Evolutionary conservation across 2,888 invertebrate genomes (phyloP).

Genomic region (Norana najaformis): DNA sequence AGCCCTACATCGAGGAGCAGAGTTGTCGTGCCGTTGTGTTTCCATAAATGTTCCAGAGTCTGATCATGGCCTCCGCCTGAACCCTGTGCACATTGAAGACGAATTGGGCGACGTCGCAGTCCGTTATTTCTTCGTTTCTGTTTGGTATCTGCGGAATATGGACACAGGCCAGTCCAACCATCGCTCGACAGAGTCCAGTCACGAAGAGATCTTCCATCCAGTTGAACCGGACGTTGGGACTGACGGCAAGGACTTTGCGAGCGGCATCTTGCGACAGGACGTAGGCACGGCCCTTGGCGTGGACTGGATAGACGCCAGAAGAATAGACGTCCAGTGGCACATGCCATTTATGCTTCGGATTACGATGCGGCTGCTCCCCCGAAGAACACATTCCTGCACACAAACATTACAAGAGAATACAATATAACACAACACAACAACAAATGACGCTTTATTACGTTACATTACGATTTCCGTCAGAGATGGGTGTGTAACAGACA

Average conservation of each 20-base stretch:
- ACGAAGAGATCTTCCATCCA: constrained; percentile 46
- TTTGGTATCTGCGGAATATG: constrained; percentile 8
- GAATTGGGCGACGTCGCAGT: constrained; percentile 22
- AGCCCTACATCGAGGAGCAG: background rate
- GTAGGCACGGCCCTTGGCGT: constrained; percentile 46
- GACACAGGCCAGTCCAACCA: constrained; percentile 22
- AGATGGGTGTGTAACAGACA: too few species aligned
- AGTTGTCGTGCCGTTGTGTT: constrained; percentile 32
- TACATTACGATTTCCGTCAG: background rate
- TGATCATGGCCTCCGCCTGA: background rate
- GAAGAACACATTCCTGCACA: constrained; percentile 26
- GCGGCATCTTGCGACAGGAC: constrained; percentile 41
- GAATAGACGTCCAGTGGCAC: constrained; percentile 38
- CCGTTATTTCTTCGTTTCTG: constrained; percentile 7
- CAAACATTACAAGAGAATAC: background rate
- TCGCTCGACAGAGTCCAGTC: constrained; percentile 41
- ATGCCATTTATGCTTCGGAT: constrained; percentile 39
- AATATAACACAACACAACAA: background rate
- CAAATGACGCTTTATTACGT: background rate
- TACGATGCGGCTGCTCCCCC: constrained; percentile 39
- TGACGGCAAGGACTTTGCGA: constrained; percentile 33
- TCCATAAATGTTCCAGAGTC: constrained; percentile 23
- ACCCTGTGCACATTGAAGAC: constrained; percentile 20
- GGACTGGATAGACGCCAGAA: constrained; percentile 42
- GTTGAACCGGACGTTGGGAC: constrained; percentile 38